Conservation (phyloP, 1,140 invertebrate species). For the Charaxes varanes region DNA sequence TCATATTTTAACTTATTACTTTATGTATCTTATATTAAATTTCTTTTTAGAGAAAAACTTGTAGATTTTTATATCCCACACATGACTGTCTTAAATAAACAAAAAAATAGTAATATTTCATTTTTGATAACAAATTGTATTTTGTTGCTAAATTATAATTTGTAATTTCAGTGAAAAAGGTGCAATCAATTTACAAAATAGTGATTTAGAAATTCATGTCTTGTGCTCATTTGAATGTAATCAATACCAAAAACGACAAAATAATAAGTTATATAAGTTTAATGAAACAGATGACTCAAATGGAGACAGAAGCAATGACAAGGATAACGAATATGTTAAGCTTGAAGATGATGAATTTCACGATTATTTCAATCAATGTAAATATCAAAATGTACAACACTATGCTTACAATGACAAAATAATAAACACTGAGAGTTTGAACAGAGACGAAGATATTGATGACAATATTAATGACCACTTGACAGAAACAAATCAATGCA, state of each 20-base stretch:
- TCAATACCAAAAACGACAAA: constrained; percentile 16
- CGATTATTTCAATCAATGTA: constrained; percentile 10
- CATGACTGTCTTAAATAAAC: too few relatives aligned
- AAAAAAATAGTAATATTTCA: neutral
- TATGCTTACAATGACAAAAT: constrained; percentile 12
- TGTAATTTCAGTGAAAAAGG: constrained; percentile 47
- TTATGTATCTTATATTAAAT: too few relatives aligned
- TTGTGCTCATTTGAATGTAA: constrained; percentile 44
- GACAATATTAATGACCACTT: neutral
- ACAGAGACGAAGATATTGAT: neutral
- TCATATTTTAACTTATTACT: too few relatives aligned
- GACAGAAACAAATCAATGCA: too few relatives aligned
- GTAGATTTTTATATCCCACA: too few relatives aligned
- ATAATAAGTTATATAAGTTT: constrained; percentile 23
- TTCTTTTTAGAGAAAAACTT: too few relatives aligned
- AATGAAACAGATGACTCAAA: constrained; percentile 21
- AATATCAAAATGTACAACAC: constrained; percentile 9
- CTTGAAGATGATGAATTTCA: constrained; percentile 22
- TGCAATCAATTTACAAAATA: constrained; percentile 43
- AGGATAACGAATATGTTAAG: constrained; percentile 22
- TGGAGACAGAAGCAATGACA: constrained; percentile 18
- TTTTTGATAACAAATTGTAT: neutral
- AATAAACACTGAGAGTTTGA: too few relatives aligned
- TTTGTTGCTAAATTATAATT: neutral
- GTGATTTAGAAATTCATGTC: constrained; percentile 34